phyloP scores from a whole-genome alignment of 2,113 vertebrate species.

The Larimichthys crocea region DNA sequence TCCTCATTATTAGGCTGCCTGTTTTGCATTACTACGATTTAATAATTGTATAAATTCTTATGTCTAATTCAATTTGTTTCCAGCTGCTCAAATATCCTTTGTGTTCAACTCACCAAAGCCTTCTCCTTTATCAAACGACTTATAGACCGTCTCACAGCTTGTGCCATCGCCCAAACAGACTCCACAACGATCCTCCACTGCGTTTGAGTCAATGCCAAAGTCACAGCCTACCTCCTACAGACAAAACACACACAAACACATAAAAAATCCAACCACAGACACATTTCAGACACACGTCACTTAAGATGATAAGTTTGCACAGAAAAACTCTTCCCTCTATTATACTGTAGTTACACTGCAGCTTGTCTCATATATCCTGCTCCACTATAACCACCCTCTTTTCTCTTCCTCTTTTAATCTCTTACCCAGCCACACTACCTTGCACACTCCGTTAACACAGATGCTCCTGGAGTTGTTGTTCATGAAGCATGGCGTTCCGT shows the following conservation, averaged over 20 bases:
- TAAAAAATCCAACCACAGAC: conserved; percentile 22
- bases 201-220: conserved; percentile 94
- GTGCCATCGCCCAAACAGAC: conserved; percentile 94
- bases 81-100: conserved; percentile 33
- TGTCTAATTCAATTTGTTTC: conserved; percentile 20
- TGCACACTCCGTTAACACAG: conserved; percentile 99
- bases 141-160: conserved; percentile 90
- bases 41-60: conserved; percentile 16
- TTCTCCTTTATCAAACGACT: conserved; percentile 89
- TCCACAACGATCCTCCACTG: conserved; percentile 94
- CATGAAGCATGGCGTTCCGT: conserved; percentile 96
- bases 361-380: conserved; percentile 11
- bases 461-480: conserved; percentile 90
- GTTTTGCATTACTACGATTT: conserved; percentile 53
- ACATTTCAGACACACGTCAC: not conserved
- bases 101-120: conserved; percentile 88
- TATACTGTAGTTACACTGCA: not conserved
- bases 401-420: conserved; percentile 52
- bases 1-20: conserved; percentile 40
- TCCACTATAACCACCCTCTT: conserved; percentile 36
- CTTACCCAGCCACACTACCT: conserved; percentile 92
- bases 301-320: not conserved
- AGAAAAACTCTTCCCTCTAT: conserved; percentile 6
- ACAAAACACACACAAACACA: conserved; percentile 41
- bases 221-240: conserved; percentile 93